Evolutionary conservation across 2,888 invertebrate genomes (phyloP).

Genomic region (Dilophus febrilis): DNA sequence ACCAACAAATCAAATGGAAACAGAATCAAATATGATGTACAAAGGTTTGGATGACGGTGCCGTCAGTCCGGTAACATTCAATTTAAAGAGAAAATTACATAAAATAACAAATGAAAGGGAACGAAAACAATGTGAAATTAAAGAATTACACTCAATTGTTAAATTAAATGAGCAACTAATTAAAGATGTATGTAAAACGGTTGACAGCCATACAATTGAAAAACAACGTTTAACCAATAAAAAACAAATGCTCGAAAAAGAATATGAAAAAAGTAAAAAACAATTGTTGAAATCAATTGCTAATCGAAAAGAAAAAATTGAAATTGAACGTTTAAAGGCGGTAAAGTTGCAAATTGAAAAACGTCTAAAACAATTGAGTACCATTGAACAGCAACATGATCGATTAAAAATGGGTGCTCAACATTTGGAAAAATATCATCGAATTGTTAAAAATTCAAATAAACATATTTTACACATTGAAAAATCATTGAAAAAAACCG

Average conservation of each 20-base stretch:
- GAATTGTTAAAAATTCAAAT: slow-evolving; percentile 53
- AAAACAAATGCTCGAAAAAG: slow-evolving; percentile 38
- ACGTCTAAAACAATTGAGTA: slow-evolving; percentile 34
- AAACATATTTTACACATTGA: slow-evolving; percentile 59
- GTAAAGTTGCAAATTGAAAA: slow-evolving; percentile 33
- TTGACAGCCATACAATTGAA: slow-evolving; percentile 37
- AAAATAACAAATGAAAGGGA: slow-evolving; percentile 44
- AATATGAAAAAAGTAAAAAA: slow-evolving; percentile 39
- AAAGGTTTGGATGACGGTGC: too few relatives aligned
- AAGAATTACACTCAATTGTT: slow-evolving; percentile 49
- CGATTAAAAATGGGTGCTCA: slow-evolving; percentile 42
- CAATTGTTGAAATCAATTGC: slow-evolving; percentile 36
- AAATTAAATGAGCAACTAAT: slow-evolving; percentile 58
- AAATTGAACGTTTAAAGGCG: slow-evolving; percentile 29
- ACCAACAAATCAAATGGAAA: too few relatives aligned
- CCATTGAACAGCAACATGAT: slow-evolving; percentile 37
- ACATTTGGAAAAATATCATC: slow-evolving; percentile 54
- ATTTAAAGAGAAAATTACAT: too few relatives aligned
- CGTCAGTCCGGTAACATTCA: too few relatives aligned
- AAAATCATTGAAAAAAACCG: slow-evolving; percentile 57
- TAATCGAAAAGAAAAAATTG: slow-evolving; percentile 27
- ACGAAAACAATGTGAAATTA: slow-evolving; percentile 47
- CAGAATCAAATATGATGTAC: too few relatives aligned
- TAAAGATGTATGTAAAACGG: slow-evolving; percentile 44
- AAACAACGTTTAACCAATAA: slow-evolving; percentile 46